Conservation (phyloP, 1,140 invertebrate genomes). For the Brachionus angularis region DNA sequence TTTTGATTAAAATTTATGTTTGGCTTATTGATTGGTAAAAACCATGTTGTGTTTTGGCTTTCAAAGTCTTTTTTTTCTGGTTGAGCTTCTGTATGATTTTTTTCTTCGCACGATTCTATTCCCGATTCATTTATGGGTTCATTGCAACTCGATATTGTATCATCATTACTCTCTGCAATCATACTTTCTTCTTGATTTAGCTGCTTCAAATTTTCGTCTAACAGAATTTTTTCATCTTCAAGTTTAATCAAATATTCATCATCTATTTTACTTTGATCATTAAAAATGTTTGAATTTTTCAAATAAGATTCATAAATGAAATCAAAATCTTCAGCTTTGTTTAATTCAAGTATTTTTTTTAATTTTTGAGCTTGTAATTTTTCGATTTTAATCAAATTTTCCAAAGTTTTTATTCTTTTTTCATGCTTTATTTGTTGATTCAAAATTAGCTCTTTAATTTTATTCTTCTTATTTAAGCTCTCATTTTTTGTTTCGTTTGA, state of each 20-base stretch:
- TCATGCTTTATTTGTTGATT: slow-evolving; percentile 10
- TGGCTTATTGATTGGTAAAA: too few species aligned
- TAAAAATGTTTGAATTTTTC: not conserved
- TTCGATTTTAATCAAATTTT: slow-evolving; percentile 11
- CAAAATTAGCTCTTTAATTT: not conserved
- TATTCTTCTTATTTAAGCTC: not conserved
- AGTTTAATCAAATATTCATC: not conserved
- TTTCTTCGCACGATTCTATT: too few species aligned
- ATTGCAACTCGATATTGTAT: too few species aligned
- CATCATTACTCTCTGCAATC: not conserved
- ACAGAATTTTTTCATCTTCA: not conserved
- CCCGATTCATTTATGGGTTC: too few species aligned
- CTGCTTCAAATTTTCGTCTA: too few species aligned
- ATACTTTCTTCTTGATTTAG: not conserved
- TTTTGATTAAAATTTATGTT: not conserved
- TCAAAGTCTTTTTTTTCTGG: too few species aligned
- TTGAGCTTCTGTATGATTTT: too few species aligned
- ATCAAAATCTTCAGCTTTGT: not conserved
- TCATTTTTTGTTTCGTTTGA: too few species aligned
- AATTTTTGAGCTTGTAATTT: not conserved
- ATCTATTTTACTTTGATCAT: not conserved
- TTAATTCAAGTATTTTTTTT: slow-evolving; percentile 3
- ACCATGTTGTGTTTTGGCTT: too few species aligned
- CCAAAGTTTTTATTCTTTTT: slow-evolving; percentile 7
- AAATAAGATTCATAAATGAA: slow-evolving; percentile 10